Evolutionary conservation across 2,888 invertebrate genomes (phyloP).

Genomic region (Parnassius apollo): DNA sequence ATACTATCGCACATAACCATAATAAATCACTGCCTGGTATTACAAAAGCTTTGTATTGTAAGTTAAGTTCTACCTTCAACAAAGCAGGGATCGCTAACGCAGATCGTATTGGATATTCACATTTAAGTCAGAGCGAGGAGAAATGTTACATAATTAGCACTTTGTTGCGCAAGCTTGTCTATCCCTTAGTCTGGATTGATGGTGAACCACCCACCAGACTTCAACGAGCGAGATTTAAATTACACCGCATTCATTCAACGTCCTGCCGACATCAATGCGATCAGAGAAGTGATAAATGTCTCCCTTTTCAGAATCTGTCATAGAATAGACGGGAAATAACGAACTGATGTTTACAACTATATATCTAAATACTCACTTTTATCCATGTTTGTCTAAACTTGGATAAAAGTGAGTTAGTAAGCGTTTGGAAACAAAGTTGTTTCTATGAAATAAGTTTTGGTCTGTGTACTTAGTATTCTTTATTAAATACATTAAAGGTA

Average conservation of each 20-base stretch:
- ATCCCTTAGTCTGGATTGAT: slow-evolving; percentile 52
- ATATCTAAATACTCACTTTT: background rate
- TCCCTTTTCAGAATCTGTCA: slow-evolving; percentile 60
- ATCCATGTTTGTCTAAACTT: no score
- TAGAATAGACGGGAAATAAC: slow-evolving; percentile 53
- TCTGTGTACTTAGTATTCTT: no score
- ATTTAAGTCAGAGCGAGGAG: slow-evolving; percentile 36
- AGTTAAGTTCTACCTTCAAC: slow-evolving; percentile 22
- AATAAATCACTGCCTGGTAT: background rate
- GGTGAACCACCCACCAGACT: slow-evolving; percentile 53
- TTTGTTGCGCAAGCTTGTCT: slow-evolving; percentile 37
- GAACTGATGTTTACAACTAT: slow-evolving; percentile 44
- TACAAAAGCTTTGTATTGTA: slow-evolving; percentile 5
- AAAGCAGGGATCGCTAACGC: slow-evolving; percentile 32
- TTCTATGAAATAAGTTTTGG: no score
- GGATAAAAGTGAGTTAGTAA: no score
- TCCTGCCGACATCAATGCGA: slow-evolving; percentile 54
- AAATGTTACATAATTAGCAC: slow-evolving; percentile 54
- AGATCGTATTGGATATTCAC: slow-evolving; percentile 22
- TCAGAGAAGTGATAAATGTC: slow-evolving; percentile 63
- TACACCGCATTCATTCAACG: slow-evolving; percentile 59
- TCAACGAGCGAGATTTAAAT: slow-evolving; percentile 61
- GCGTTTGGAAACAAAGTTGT: no score
- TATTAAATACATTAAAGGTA: no score
- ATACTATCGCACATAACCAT: no score